A percentile compares a stretch with the other conserved stretches of the same genome.
These are phyloP conservation scores for Clarias laeviceps DNA, from an alignment of 2,797 vertebrate species.

Conservation along the genomic window DNA sequence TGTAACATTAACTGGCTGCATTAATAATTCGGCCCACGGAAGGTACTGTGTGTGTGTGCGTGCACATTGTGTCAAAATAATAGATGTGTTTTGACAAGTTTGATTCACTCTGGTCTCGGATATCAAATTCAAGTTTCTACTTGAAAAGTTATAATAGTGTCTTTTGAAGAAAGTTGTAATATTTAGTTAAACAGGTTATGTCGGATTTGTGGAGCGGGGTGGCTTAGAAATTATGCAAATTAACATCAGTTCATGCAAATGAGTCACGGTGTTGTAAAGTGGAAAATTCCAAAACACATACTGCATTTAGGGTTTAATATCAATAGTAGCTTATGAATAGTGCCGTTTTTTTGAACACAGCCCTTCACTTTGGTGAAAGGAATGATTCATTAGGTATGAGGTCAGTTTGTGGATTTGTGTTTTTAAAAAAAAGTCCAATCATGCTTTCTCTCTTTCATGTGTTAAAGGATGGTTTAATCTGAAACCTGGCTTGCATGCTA, in stretches of 20 bases:
- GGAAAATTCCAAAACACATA: not conserved
- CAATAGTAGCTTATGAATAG: not conserved
- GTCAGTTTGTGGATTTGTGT: not conserved
- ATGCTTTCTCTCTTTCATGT: not conserved
- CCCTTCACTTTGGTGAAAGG: not conserved
- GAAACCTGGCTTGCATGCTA: not conserved
- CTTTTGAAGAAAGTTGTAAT: not conserved
- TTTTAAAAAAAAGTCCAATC: not conserved
- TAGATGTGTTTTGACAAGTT: not conserved
- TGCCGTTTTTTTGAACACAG: not conserved
- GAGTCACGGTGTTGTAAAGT: not conserved
- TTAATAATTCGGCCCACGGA: not conserved
- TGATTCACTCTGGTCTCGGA: not conserved
- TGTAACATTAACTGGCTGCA: not conserved
- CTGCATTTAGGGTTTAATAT: no score
- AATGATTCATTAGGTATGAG: not conserved
- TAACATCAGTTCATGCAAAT: conserved; percentile 2
- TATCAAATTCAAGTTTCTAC: not conserved
- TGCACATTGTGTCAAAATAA: not conserved
- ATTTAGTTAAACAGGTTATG: not conserved
- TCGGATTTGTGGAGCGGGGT: not conserved
- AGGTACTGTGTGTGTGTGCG: not conserved
- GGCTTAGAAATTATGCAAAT: conserved; percentile 26
- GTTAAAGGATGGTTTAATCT: not conserved
- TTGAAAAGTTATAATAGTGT: not conserved